Percentiles rank a stretch among this genome's conserved stretches.
These are phyloP conservation scores for Apolygus lucorum DNA, from an alignment of 1,140 invertebrate genomes.

Conservation along the genomic window DNA sequence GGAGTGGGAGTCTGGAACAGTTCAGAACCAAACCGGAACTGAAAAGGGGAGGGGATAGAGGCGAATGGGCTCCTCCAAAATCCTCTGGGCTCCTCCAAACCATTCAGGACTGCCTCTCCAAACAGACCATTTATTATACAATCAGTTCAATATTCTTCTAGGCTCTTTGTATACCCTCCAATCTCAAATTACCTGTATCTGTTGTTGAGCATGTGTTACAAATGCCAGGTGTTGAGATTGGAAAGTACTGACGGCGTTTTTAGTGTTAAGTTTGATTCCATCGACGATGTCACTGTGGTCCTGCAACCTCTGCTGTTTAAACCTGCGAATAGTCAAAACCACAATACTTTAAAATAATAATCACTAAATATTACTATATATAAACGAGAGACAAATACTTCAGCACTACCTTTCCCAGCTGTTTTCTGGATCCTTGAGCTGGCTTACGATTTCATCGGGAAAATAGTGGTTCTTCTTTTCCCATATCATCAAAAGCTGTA, in stretches of 20 bases:
- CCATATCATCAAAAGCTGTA: conserved; percentile 77
- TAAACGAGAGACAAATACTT: neutral
- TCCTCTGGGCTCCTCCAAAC: no score
- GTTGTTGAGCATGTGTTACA: conserved; percentile 77
- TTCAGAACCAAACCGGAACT: no score
- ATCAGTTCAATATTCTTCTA: neutral
- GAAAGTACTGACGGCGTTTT: conserved; percentile 68
- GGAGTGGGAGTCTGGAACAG: no score
- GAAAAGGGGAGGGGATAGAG: no score
- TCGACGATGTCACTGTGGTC: conserved; percentile 66
- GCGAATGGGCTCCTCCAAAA: no score
- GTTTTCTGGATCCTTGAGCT: conserved; percentile 64
- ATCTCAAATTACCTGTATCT: conserved; percentile 56
- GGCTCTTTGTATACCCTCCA: neutral
- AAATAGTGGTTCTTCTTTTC: conserved; percentile 94
- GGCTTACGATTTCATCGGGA: conserved; percentile 70
- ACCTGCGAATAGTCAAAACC: conserved; percentile 47
- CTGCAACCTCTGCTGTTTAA: conserved; percentile 70
- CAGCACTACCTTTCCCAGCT: conserved; percentile 54
- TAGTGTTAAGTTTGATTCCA: conserved; percentile 62
- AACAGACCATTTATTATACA: no score
- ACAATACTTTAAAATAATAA: neutral
- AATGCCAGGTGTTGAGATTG: conserved; percentile 93
- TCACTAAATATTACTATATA: neutral
- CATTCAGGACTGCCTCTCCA: no score